A percentile compares a stretch with the other conserved stretches of the same genome.
phyloP scores from a whole-genome alignment of 2,888 invertebrate species.

The Xanthia togata region DNA sequence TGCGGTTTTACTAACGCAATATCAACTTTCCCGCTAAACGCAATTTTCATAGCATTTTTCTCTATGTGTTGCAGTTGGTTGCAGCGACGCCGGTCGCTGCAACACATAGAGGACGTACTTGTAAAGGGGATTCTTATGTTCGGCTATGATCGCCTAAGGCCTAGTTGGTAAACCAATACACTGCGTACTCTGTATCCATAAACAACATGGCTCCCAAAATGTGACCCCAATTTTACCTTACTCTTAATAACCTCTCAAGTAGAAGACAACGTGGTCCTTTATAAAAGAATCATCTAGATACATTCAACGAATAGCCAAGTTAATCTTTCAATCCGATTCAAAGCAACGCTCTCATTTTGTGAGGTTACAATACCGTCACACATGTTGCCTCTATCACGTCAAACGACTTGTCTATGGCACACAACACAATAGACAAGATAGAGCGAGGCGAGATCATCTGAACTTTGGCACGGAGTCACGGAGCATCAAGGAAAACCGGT shows the following conservation, averaged over 20 bases:
- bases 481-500: slow-evolving; percentile 76
- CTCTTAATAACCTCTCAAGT: not conserved
- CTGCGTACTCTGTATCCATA: slow-evolving; percentile 1
- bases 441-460: slow-evolving; percentile 61
- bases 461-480: slow-evolving; percentile 72
- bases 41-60: slow-evolving; percentile 17
- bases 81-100: not conserved
- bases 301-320: slow-evolving; percentile 13
- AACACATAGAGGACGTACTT: too few species aligned
- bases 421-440: slow-evolving; percentile 47
- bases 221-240: not conserved
- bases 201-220: not conserved
- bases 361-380: slow-evolving; percentile 40
- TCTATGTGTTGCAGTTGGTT: not conserved
- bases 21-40: slow-evolving; percentile 7
- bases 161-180: slow-evolving; percentile 9
- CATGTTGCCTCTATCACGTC: slow-evolving; percentile 39
- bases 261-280: slow-evolving; percentile 4
- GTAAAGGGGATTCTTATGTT: slow-evolving; percentile 4
- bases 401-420: slow-evolving; percentile 49
- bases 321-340: slow-evolving; percentile 45
- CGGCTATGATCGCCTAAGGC: not conserved
- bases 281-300: slow-evolving; percentile 14
- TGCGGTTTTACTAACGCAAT: not conserved
- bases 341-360: slow-evolving; percentile 30